Conservation (phyloP, 2,888 invertebrate species). For the Brachypalpus laphriformis region DNA sequence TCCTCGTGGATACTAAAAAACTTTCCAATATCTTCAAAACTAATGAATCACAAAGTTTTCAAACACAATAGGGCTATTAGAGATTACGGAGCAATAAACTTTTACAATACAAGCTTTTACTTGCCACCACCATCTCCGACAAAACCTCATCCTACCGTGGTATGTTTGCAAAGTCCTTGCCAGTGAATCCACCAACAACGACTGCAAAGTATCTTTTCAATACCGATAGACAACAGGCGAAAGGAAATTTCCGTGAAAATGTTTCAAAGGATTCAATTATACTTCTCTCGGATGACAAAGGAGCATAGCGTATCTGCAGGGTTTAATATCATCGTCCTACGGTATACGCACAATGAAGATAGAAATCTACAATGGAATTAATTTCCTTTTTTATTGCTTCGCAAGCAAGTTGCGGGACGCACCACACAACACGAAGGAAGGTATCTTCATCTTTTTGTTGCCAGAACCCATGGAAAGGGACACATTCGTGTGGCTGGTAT, state of each 20-base stretch:
- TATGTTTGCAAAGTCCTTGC: not conserved
- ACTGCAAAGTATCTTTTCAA: constrained; percentile 16
- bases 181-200: constrained; percentile 5
- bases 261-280: constrained; percentile 43
- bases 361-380: constrained; percentile 42
- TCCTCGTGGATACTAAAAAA: not conserved
- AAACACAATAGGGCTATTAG: not conserved
- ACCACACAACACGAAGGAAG: not conserved
- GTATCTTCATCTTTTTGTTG: constrained; percentile 3
- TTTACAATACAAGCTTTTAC: constrained; percentile 1
- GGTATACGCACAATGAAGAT: constrained; percentile 25
- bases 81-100: not conserved
- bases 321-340: constrained; percentile 40
- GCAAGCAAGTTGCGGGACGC: constrained; percentile 14
- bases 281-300: constrained; percentile 25
- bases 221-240: constrained; percentile 16
- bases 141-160: not conserved
- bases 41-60: not conserved
- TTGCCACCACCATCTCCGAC: not conserved
- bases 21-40: not conserved
- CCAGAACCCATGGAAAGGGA: not conserved
- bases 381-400: constrained; percentile 28
- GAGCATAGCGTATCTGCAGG: constrained; percentile 19
- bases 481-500: constrained; percentile 17
- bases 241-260: constrained; percentile 45